A percentile compares a stretch with the other conserved stretches of the same genome.
Evolutionary conservation across 1,140 invertebrate species (phyloP).

Genomic region (Drosophila pectinifera): DNA sequence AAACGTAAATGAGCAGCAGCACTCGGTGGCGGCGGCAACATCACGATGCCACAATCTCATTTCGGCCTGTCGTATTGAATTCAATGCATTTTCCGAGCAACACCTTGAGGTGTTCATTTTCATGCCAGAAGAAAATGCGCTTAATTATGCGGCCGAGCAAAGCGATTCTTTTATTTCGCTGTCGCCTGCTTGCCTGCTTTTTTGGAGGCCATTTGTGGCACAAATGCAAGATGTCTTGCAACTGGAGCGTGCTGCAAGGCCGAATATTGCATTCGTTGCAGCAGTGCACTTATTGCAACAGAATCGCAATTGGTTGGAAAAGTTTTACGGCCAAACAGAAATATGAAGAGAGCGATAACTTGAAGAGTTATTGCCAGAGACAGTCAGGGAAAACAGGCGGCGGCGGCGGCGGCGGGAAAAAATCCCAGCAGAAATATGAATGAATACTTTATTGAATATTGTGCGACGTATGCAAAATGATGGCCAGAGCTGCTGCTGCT

Average conservation of each 20-base stretch:
- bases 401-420: slow-evolving; percentile 6
- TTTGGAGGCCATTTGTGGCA: slow-evolving; percentile 61
- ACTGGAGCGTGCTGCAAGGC: slow-evolving; percentile 70
- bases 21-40: slow-evolving; percentile 20
- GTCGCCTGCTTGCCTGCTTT: slow-evolving; percentile 5
- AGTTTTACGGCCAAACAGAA: slow-evolving; percentile 37
- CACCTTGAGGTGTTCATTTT: slow-evolving; percentile 84
- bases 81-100: slow-evolving; percentile 60
- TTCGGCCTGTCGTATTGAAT: slow-evolving; percentile 70
- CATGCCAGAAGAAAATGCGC: slow-evolving; percentile 80
- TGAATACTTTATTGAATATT: slow-evolving; percentile 82
- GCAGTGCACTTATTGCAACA: slow-evolving; percentile 47
- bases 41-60: slow-evolving; percentile 59
- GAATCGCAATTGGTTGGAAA: slow-evolving; percentile 41
- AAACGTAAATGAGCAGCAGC: slow-evolving; percentile 74
- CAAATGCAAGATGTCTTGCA: slow-evolving; percentile 64
- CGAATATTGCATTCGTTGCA: slow-evolving; percentile 47
- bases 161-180: slow-evolving; percentile 51
- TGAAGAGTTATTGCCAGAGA: slow-evolving; percentile 51
- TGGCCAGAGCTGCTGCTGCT: slow-evolving; percentile 33
- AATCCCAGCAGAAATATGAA: slow-evolving; percentile 66
- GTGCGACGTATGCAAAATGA: slow-evolving; percentile 68
- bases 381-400: slow-evolving; percentile 16
- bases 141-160: slow-evolving; percentile 71
- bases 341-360: slow-evolving; percentile 43